Conservation (phyloP, 2,797 vertebrate genomes). For the Channa striata region DNA sequence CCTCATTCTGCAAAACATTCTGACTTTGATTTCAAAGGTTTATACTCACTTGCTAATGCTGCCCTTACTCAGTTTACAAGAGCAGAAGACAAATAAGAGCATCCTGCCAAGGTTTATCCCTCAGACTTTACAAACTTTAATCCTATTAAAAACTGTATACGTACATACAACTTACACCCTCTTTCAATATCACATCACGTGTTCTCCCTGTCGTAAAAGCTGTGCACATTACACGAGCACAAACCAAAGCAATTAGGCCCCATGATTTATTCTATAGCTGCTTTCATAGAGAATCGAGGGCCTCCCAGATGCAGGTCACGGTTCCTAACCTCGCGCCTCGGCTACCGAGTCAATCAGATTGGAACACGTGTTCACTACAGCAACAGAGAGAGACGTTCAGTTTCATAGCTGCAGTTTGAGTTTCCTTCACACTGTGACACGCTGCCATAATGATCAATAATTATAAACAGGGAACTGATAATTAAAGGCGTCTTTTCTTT, state of each 20-base stretch:
- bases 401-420: conserved; percentile 48
- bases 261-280: conserved; percentile 78
- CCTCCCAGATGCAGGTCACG: conserved; percentile 74
- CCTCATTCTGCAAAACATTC: conserved; percentile 32
- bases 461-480: conserved; percentile 30
- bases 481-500: conserved; percentile 38
- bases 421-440: conserved; percentile 36
- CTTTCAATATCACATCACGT: not conserved
- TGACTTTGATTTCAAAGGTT: conserved; percentile 55
- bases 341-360: conserved; percentile 74
- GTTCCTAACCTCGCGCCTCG: conserved; percentile 65
- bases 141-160: conserved; percentile 34
- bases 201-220: conserved; percentile 50
- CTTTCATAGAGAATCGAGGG: conserved; percentile 70
- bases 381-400: conserved; percentile 9
- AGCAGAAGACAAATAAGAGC: conserved; percentile 70
- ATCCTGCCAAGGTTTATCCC: conserved; percentile 58
- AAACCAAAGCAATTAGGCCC: conserved; percentile 78
- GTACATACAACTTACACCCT: not conserved
- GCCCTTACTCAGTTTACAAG: conserved; percentile 51
- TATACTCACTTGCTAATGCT: conserved; percentile 40
- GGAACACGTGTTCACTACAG: conserved; percentile 45
- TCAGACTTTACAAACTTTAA: conserved; percentile 40
- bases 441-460: conserved; percentile 41
- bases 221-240: conserved; percentile 45